A percentile compares a stretch with the other conserved stretches of the same genome.
Evolutionary conservation across 1,140 invertebrate species (phyloP).

Genomic region (Phortica variegata): DNA sequence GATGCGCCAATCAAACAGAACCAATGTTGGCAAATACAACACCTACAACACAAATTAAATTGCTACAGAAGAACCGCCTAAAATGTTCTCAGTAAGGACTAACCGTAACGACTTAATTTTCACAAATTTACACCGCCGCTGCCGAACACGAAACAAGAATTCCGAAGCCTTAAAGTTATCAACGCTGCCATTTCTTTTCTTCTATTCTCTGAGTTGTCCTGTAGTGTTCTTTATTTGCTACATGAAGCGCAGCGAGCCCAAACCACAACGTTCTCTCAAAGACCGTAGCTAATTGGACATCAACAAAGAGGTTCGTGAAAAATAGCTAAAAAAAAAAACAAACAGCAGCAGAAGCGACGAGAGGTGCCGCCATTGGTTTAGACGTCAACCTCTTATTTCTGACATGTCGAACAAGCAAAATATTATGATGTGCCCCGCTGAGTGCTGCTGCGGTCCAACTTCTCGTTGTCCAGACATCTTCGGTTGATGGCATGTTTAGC

Average conservation of each 20-base stretch:
- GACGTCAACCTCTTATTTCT: background rate
- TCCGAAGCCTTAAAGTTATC: conserved; percentile 11
- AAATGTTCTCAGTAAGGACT: conserved; percentile 26
- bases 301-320: conserved; percentile 35
- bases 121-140: conserved; percentile 38
- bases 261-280: conserved; percentile 26
- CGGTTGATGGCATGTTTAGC: conserved; percentile 35
- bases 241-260: conserved; percentile 6
- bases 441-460: conserved; percentile 4
- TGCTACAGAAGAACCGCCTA: conserved; percentile 54
- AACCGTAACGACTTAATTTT: conserved; percentile 54
- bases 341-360: background rate
- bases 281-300: conserved; percentile 45
- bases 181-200: conserved; percentile 26
- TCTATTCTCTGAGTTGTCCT: too few species aligned
- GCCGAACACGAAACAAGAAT: background rate
- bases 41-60: conserved; percentile 56
- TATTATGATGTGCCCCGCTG: conserved; percentile 55
- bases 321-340: conserved; percentile 33
- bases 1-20: too few species aligned
- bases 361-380: background rate
- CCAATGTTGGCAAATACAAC: conserved; percentile 56
- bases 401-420: conserved; percentile 45
- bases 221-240: conserved; percentile 23
- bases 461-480: conserved; percentile 29